phyloP scores from a whole-genome alignment of 2,888 invertebrate genomes.

The Drosophila birchii region DNA sequence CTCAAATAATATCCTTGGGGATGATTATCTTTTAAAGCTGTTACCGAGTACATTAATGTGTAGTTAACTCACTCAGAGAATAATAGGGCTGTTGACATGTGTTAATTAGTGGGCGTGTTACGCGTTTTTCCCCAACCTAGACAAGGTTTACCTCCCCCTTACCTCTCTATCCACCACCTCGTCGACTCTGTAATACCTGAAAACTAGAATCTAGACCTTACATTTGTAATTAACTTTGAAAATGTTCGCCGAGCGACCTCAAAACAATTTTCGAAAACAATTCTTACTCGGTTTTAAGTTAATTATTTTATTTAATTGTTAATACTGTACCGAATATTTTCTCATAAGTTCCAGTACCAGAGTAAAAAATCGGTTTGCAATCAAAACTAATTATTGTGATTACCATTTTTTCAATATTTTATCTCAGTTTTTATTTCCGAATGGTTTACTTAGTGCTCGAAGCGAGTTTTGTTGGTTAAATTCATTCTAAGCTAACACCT shows the following conservation, averaged over 20 bases:
- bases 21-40: constrained; percentile 30
- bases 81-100: constrained; percentile 77
- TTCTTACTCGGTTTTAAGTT: constrained; percentile 16
- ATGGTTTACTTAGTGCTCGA: constrained; percentile 66
- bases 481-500: constrained; percentile 67
- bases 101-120: constrained; percentile 73
- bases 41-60: constrained; percentile 40
- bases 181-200: constrained; percentile 38
- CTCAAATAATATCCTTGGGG: constrained; percentile 46
- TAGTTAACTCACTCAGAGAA: constrained; percentile 74
- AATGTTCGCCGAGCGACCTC: constrained; percentile 59
- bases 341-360: constrained; percentile 9
- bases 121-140: constrained; percentile 53
- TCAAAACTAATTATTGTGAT: constrained; percentile 66
- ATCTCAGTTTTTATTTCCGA: constrained; percentile 43
- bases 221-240: constrained; percentile 30
- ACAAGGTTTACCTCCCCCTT: constrained; percentile 35
- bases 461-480: constrained; percentile 72
- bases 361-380: constrained; percentile 18
- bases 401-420: constrained; percentile 50
- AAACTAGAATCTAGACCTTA: constrained; percentile 42
- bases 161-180: constrained; percentile 13
- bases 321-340: constrained; percentile 27
- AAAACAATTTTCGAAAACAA: constrained; percentile 14
- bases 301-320: constrained; percentile 35